Base-by-base conservation (phyloP, 2,113 vertebrate species). In the Etheostoma cragini region DNA sequence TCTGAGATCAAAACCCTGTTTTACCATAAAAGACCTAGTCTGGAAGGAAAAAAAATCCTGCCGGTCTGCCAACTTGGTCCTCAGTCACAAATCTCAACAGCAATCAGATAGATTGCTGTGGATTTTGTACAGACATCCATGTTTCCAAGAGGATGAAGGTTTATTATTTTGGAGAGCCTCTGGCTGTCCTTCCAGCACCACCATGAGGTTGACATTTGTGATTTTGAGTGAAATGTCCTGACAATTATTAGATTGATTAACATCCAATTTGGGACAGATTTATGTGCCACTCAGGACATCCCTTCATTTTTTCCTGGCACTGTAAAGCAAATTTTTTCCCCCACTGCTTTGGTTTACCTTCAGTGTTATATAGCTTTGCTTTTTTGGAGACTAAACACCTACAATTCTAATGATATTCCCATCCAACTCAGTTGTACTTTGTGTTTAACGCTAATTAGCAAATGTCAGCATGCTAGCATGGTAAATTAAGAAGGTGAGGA, bases 1-100 rank as follows among this genome's bases (percentile, higher is more conserved):
- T 42, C 11, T 58, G n/a, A 35, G 65, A 57, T 56, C 11, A 82
- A 49, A 81, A 65, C 5, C 24, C 21, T 46, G 50, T 6, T 61
- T 61, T n/a, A 68, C 6, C 8, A 26, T 47, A 24, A 35, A 60
- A 47, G 7, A 49, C n/a, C 1, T 56, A 4, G 30, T 21, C 46
- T 38, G 10, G n/a, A 66, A 42, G 24, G 45, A 19, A 15, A 33
- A 15, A 33, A 8, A 15, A 24, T 54, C 22, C 38, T 42, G 38
- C 38, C 38, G 10, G 38, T 42, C 38, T 33, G 52, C 22, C 8
- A 45, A 10, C 54, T 45, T 30, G 49, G n/a, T 58, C 52, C 21
- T 68, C 14, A 4, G 5, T n/a, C n/a, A 58, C 19, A 35, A 21
- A 26, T 52, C 22, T 24, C 57, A 49, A 35, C 10, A 3, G 38